These are phyloP conservation scores for Larimichthys crocea DNA, from an alignment of 2,113 vertebrate genomes.

Conservation along the genomic window DNA sequence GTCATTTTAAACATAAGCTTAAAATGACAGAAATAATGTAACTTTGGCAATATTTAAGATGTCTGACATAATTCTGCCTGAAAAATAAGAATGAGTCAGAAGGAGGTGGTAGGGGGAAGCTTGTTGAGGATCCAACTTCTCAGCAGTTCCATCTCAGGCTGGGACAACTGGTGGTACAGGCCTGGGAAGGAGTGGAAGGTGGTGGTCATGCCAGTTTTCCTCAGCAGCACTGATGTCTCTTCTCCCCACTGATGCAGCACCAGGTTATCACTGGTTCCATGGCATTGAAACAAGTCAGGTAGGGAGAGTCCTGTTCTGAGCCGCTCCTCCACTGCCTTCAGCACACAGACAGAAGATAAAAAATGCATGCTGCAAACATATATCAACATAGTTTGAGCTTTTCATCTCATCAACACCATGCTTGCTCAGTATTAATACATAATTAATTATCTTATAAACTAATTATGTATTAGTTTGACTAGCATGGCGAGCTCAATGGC, in stretches of 20 bases:
- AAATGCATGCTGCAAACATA: too few species aligned
- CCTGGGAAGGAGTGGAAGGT: conserved; percentile 85
- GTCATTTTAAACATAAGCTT: too few species aligned
- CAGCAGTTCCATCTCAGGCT: conserved; percentile 86
- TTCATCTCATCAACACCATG: not conserved
- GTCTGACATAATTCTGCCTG: not conserved
- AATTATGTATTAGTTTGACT: too few species aligned
- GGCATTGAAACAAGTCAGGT: conserved; percentile 92
- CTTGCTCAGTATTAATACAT: too few species aligned
- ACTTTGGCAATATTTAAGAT: too few species aligned
- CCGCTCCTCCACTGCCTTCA: conserved; percentile 82
- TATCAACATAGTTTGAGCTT: too few species aligned
- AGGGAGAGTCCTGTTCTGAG: conserved; percentile 43
- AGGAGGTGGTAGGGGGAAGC: conserved; percentile 74
- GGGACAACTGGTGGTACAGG: conserved; percentile 87
- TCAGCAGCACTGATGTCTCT: conserved; percentile 85
- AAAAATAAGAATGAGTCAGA: not conserved
- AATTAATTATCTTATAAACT: too few species aligned
- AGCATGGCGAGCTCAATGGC: too few species aligned
- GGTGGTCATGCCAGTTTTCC: conserved; percentile 83
- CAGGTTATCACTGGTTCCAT: conserved; percentile 87
- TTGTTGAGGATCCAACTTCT: conserved; percentile 88
- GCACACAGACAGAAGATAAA: not conserved
- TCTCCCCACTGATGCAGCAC: conserved; percentile 89
- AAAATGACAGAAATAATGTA: too few species aligned